These are phyloP conservation scores for Gasteruption jaculator DNA, from an alignment of 2,888 invertebrate genomes.

Conservation along the genomic window DNA sequence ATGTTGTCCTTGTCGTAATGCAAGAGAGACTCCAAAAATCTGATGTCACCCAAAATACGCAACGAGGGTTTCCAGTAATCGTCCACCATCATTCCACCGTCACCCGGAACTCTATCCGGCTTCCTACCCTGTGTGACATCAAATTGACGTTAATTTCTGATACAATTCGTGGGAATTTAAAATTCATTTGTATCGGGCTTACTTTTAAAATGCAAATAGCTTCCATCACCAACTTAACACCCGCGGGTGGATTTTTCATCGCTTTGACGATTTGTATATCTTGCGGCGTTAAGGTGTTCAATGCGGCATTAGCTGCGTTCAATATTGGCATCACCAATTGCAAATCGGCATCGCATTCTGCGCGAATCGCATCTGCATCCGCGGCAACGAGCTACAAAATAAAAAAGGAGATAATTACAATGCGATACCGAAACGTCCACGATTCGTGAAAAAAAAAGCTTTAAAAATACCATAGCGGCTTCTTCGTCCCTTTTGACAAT, in stretches of 20 bases:
- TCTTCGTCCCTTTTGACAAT: constrained; percentile 78
- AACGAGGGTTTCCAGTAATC: constrained; percentile 94
- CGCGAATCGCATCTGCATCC: constrained; percentile 78
- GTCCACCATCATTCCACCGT: constrained; percentile 76
- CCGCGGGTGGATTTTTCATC: constrained; percentile 93
- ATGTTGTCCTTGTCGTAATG: constrained; percentile 94
- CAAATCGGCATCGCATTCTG: constrained; percentile 88
- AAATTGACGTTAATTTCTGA: constrained; percentile 9
- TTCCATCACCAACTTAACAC: constrained; percentile 91
- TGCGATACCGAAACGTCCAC: neutral
- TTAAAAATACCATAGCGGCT: constrained; percentile 58
- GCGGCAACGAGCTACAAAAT: constrained; percentile 37
- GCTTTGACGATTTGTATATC: constrained; percentile 95
- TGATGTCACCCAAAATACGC: constrained; percentile 83
- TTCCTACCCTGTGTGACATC: constrained; percentile 65
- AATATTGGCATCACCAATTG: constrained; percentile 90
- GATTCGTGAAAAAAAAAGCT: neutral
- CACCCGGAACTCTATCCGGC: constrained; percentile 77
- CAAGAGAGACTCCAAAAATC: constrained; percentile 82
- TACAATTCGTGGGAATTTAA: constrained; percentile 6
- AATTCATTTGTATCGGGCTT: constrained; percentile 16
- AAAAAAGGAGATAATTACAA: neutral
- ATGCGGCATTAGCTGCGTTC: constrained; percentile 78
- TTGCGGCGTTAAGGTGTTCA: constrained; percentile 87
- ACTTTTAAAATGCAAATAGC: constrained; percentile 92